Percentiles rank a stretch among this genome's conserved stretches.
These are phyloP conservation scores for Sparus aurata DNA, from an alignment of 2,797 vertebrate genomes.

Conservation along the genomic window DNA sequence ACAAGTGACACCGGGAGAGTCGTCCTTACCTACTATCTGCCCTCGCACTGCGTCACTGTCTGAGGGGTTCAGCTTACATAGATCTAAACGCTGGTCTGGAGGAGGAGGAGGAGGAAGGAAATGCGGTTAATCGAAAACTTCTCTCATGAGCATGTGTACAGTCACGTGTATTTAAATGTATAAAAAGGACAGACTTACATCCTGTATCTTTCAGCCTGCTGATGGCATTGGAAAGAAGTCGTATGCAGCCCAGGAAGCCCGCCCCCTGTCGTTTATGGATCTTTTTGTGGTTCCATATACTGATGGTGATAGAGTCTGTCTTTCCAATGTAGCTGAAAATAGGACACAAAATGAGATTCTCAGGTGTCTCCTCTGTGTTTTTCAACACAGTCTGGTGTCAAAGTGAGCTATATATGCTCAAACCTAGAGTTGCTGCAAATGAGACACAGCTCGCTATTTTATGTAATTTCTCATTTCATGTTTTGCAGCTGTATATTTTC, in stretches of 20 bases:
- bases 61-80: conserved; percentile 98
- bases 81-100: conserved; percentile 98
- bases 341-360: neutral
- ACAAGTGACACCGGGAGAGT: neutral
- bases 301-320: conserved; percentile 98
- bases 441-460: too few species aligned
- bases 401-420: neutral
- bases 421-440: neutral
- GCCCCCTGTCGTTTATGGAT: conserved; percentile 99
- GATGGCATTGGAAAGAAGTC: conserved; percentile 97
- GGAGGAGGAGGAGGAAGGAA: conserved; percentile 15
- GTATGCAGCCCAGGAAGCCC: conserved; percentile 97
- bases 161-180: neutral
- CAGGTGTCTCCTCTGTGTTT: neutral
- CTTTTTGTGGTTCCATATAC: conserved; percentile 99
- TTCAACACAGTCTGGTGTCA: neutral
- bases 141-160: neutral
- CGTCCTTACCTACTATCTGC: conserved; percentile 95
- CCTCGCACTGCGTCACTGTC: conserved; percentile 98
- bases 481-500: too few species aligned
- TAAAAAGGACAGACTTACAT: conserved; percentile 86
- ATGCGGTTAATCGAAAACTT: neutral
- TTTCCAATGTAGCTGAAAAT: conserved; percentile 93
- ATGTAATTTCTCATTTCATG: too few species aligned
- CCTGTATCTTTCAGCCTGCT: conserved; percentile 98